Base-by-base conservation (phyloP, 1,140 invertebrate genomes). In the Drosophila littoralis region DNA sequence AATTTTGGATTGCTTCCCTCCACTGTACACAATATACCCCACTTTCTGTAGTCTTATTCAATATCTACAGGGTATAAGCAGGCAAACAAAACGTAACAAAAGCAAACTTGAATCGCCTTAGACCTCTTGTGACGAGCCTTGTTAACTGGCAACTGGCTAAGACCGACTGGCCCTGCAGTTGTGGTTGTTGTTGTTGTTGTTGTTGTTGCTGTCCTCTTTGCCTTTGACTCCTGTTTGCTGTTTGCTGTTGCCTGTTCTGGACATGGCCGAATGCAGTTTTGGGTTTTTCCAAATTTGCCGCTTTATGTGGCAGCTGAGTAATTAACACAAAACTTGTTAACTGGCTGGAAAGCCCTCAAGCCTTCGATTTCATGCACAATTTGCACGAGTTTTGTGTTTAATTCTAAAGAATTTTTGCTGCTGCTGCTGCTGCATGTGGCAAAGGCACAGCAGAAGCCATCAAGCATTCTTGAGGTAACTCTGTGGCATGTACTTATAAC, bases 291-390 rank as follows among this genome's bases (percentile, higher is more conserved):
- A 51, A 68, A 51, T 33, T 38, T 59, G 36, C 32, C 32, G 69
- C 54, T 66, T 66, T 67, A 28, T 73, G 46, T 46, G 63, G 46
- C 64, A 52, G 64, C 55, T 54, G 64, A 38, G 70, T 55, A 73
- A 60, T 68, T 60, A 68, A 54, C 65, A 64, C 45, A 70, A 28
- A 75, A 64, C 51, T 70, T 63, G 72, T 52, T 63, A 70, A 64
- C 67, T 64, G 50, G 40, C 15, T 22, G 10, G n/a, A 17, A 35
- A 32, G 46, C 17, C 46, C 55, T 55, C 7, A 13, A 51, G 50
- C 51, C 22, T 58, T 50, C 36, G 55, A 75, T 75, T 64, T 71
- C 45, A 75, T 65, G 67, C 67, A 65, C 67, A 71, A 65, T 75
- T 75, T 52, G 40, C 48, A 52, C 43, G 38, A 59, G 40, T 75